A percentile compares a stretch with the other conserved stretches of the same genome.
These are phyloP conservation scores for Trachelus stipa DNA, from an alignment of 2,888 invertebrate genomes.

Conservation along the genomic window DNA sequence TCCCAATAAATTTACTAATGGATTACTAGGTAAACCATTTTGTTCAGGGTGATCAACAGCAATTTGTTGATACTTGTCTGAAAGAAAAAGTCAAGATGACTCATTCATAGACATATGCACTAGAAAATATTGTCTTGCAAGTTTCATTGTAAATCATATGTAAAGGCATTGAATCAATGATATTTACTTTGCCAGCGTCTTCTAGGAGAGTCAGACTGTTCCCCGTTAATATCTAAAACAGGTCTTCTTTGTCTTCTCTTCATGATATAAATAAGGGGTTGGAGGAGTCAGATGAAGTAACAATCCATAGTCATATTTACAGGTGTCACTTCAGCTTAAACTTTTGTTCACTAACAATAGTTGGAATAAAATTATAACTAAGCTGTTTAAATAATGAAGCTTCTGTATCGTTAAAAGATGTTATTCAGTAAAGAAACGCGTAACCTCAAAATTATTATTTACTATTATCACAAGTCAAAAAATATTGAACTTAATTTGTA, in stretches of 20 bases:
- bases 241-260: slow-evolving; percentile 58
- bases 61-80: slow-evolving; percentile 46
- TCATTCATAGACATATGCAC: background rate
- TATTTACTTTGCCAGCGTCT: slow-evolving; percentile 53
- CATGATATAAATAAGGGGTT: slow-evolving; percentile 35
- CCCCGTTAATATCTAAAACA: slow-evolving; percentile 55
- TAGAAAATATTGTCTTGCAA: background rate
- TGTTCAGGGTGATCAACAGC: slow-evolving; percentile 43
- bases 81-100: background rate
- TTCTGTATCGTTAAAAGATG: background rate
- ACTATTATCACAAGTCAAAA: background rate
- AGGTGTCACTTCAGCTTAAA: background rate
- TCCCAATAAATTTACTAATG: slow-evolving; percentile 55
- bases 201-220: slow-evolving; percentile 48
- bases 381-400: background rate
- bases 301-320: background rate
- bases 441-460: background rate
- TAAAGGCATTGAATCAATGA: slow-evolving; percentile 9
- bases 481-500: background rate
- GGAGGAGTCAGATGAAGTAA: background rate
- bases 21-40: slow-evolving; percentile 53
- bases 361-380: background rate
- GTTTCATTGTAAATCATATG: background rate
- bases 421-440: background rate
- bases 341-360: background rate